These are phyloP conservation scores for Ophion slaviceki DNA, from an alignment of 2,888 invertebrate genomes.

Conservation along the genomic window DNA sequence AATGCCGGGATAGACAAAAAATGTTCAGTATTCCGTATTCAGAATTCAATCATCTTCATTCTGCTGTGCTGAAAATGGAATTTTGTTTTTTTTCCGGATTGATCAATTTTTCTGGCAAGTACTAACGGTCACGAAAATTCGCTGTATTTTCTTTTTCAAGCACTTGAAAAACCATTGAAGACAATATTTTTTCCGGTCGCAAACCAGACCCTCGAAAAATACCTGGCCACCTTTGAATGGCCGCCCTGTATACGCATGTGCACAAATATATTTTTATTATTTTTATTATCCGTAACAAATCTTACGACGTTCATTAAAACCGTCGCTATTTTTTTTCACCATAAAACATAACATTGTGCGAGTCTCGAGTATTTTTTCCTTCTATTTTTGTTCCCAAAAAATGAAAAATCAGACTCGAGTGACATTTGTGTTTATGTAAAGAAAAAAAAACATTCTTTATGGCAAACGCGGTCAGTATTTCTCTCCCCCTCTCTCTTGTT, in stretches of 20 bases:
- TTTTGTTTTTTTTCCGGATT: no score
- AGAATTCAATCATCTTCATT: no score
- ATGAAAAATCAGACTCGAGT: conserved; percentile 37
- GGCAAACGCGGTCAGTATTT: conserved; percentile 53
- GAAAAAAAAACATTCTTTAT: conserved; percentile 43
- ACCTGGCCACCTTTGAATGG: no score
- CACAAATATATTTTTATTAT: conserved; percentile 5
- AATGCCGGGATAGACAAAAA: not conserved
- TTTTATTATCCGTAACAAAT: conserved; percentile 35
- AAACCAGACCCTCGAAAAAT: no score
- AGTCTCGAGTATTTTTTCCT: conserved; percentile 17
- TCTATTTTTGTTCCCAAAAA: not conserved
- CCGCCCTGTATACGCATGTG: not conserved
- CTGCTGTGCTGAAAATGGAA: not conserved
- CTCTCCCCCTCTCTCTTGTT: not conserved
- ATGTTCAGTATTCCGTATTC: no score
- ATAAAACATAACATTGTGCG: conserved; percentile 60
- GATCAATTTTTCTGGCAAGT: no score
- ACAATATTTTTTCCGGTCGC: no score
- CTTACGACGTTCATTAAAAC: conserved; percentile 27
- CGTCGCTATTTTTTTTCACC: conserved; percentile 10
- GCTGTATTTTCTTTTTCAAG: no score
- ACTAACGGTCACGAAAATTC: no score
- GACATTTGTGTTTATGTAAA: not conserved
- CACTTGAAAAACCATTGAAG: no score